Evolutionary conservation across 2,113 vertebrate genomes (phyloP).

Genomic region (Cyprinus carpio): DNA sequence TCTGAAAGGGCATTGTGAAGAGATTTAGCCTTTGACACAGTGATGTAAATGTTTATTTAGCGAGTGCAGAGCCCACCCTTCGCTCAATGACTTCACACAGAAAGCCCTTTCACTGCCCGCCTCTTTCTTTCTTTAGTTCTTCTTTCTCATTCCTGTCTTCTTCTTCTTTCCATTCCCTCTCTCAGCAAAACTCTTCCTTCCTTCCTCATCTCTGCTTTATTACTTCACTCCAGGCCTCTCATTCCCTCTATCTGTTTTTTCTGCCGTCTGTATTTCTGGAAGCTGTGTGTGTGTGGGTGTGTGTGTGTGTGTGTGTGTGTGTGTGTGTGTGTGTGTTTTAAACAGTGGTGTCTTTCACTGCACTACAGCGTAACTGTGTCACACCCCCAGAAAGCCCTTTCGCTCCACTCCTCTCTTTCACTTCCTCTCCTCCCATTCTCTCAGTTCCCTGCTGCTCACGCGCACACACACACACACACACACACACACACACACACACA

Average conservation of each 20-base stretch:
- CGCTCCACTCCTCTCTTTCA: conserved; percentile 27
- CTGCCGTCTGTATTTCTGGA: conserved; percentile 26
- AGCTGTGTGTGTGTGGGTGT: neutral
- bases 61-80: neutral
- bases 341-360: conserved; percentile 71
- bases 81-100: neutral
- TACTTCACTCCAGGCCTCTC: neutral
- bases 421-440: conserved; percentile 30
- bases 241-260: conserved; percentile 18
- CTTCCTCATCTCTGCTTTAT: conserved; percentile 16
- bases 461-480: conserved; percentile 52
- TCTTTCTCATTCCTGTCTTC: conserved; percentile 12
- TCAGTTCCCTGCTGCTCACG: conserved; percentile 31
- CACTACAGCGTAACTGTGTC: conserved; percentile 56
- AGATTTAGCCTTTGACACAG: conserved; percentile 19
- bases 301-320: conserved; percentile 40
- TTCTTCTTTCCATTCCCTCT: conserved; percentile 12
- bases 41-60: conserved; percentile 37
- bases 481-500: neutral
- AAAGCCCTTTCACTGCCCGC: neutral
- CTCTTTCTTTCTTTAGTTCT: conserved; percentile 51
- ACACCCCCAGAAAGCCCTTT: conserved; percentile 56
- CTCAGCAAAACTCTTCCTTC: conserved; percentile 21
- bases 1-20: conserved; percentile 13
- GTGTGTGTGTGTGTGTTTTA: conserved; percentile 46